A percentile compares a stretch with the other conserved stretches of the same genome.
Conservation (phyloP, 2,797 vertebrate species). For the Mareca penelope region DNA sequence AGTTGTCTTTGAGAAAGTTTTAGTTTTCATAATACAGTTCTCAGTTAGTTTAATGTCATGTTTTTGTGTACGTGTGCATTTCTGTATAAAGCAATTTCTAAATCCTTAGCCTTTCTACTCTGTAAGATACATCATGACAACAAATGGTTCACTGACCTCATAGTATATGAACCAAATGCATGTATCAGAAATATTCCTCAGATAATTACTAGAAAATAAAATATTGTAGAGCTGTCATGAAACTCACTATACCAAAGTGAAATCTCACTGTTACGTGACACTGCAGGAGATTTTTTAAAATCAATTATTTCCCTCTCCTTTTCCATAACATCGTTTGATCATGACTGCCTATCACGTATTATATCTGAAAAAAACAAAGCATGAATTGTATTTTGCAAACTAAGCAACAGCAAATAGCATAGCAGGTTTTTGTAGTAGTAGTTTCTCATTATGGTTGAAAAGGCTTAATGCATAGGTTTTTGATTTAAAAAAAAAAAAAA, state of each 20-base stretch:
- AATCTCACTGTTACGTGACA: slow-evolving; percentile 77
- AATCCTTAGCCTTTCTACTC: background rate
- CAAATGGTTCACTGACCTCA: slow-evolving; percentile 35
- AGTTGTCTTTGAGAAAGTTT: background rate
- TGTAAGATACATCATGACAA: background rate
- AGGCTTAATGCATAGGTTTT: background rate
- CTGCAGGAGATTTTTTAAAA: slow-evolving; percentile 67
- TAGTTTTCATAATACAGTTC: background rate
- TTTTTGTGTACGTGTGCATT: background rate
- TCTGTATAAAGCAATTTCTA: background rate
- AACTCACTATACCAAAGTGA: slow-evolving; percentile 70
- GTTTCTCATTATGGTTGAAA: background rate
- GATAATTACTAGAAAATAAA: slow-evolving; percentile 56
- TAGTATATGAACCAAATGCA: background rate
- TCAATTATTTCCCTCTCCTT: slow-evolving; percentile 77
- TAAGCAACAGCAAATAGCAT: background rate
- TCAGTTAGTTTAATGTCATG: background rate
- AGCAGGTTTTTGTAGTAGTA: background rate
- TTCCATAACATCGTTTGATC: slow-evolving; percentile 77
- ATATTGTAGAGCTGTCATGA: slow-evolving; percentile 62
- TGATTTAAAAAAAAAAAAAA: background rate
- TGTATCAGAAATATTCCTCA: slow-evolving; percentile 43
- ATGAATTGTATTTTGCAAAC: background rate
- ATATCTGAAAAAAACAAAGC: background rate
- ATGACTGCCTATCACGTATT: slow-evolving; percentile 33